Percentiles rank a stretch among this genome's conserved stretches.
phyloP scores from a whole-genome alignment of 2,797 vertebrate genomes.

The Pangasius sanitwongsei region DNA sequence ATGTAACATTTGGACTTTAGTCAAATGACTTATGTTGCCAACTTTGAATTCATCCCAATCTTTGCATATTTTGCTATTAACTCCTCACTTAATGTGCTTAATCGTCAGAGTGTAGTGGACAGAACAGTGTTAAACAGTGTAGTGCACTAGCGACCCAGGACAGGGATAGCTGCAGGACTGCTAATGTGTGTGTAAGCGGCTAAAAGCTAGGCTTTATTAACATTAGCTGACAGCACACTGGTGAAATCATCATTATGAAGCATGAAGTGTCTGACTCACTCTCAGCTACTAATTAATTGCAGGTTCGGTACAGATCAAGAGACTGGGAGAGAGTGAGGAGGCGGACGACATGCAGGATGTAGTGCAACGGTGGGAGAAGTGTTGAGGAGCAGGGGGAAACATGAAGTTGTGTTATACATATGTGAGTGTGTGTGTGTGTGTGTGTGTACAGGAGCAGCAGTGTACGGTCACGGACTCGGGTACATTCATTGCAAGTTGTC shows the following conservation, averaged over 20 bases:
- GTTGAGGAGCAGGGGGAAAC: constrained; percentile 3
- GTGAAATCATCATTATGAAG: constrained; percentile 48
- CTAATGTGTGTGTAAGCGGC: not conserved
- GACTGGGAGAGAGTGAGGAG: constrained; percentile 35
- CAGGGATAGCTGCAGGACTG: not conserved
- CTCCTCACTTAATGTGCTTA: not conserved
- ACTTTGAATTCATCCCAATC: not conserved
- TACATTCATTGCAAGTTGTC: not conserved
- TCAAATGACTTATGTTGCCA: not conserved
- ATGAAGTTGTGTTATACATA: not conserved
- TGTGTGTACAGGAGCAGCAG: not conserved
- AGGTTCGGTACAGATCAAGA: constrained; percentile 40
- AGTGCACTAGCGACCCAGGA: not conserved
- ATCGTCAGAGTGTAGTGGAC: not conserved
- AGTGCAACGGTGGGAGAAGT: constrained; percentile 7
- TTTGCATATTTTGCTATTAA: not conserved
- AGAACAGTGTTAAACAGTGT: too few relatives aligned
- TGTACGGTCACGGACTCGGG: not conserved
- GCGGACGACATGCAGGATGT: constrained; percentile 28
- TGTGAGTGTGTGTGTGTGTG: constrained; percentile 3
- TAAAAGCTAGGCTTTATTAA: constrained; percentile 12
- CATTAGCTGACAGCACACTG: constrained; percentile 39
- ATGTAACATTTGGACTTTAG: not conserved
- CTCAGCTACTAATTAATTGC: constrained; percentile 52
- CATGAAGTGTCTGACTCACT: constrained; percentile 48